These are phyloP conservation scores for Labeo catla DNA, from an alignment of 2,113 vertebrate species.

Conservation along the genomic window DNA sequence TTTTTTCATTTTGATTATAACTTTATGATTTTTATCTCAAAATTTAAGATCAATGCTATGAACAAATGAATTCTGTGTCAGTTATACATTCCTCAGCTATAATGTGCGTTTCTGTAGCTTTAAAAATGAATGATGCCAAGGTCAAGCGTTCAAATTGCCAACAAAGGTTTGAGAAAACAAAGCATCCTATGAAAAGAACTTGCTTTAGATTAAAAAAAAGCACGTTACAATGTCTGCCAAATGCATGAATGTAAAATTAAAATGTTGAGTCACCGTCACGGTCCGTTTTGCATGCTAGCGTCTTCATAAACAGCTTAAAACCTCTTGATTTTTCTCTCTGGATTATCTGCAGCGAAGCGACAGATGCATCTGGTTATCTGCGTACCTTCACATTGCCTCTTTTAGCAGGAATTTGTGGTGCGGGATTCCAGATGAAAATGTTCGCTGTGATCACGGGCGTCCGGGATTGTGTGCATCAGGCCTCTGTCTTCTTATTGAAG, in stretches of 20 bases:
- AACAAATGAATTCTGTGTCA: background rate
- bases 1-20: too few relatives aligned
- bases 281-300: background rate
- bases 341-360: constrained; percentile 9
- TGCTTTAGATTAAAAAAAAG: background rate
- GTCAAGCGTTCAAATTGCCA: background rate
- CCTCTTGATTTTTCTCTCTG: background rate
- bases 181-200: background rate
- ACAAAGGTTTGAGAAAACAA: background rate
- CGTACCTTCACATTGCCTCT: constrained; percentile 26
- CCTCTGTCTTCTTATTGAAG: constrained; percentile 23
- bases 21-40: too few relatives aligned
- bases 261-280: background rate
- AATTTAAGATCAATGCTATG: background rate
- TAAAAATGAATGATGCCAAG: background rate
- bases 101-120: background rate
- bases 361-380: constrained; percentile 48
- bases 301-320: background rate
- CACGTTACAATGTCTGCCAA: background rate
- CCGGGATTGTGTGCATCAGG: constrained; percentile 32
- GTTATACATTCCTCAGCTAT: background rate
- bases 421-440: constrained; percentile 43
- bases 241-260: background rate
- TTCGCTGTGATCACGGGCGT: constrained; percentile 24
- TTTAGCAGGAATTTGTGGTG: constrained; percentile 33